phyloP scores from a whole-genome alignment of 2,113 vertebrate genomes.

The Stictonetta naevosa region DNA sequence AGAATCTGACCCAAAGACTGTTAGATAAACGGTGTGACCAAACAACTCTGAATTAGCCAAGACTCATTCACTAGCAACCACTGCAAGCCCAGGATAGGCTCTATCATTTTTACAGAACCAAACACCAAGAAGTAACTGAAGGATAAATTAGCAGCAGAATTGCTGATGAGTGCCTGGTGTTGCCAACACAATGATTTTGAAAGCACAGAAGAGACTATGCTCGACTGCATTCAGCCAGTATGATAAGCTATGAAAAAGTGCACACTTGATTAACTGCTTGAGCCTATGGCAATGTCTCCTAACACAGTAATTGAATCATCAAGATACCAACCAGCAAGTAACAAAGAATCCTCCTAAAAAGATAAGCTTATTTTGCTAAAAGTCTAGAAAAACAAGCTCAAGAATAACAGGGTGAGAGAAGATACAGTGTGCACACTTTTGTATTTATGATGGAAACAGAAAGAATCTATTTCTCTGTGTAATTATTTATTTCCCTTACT shows the following conservation, averaged over 20 bases:
- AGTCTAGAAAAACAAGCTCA: not conserved
- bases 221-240: not conserved
- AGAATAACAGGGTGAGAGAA: not conserved
- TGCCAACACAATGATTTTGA: not conserved
- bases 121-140: not conserved
- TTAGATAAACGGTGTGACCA: fast-evolving
- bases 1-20: not conserved
- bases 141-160: not conserved
- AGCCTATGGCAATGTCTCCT: not conserved
- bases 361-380: not conserved
- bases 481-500: not conserved
- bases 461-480: not conserved
- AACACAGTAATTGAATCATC: not conserved
- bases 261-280: not conserved
- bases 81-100: not conserved
- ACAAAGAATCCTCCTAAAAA: not conserved
- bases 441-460: not conserved
- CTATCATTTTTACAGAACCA: not conserved
- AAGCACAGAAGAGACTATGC: not conserved
- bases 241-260: not conserved
- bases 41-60: not conserved
- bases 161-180: not conserved
- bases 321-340: not conserved
- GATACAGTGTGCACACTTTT: not conserved
- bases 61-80: not conserved